Percentiles rank a stretch among this genome's conserved stretches.
These are phyloP conservation scores for Drosophila diplacantha DNA, from an alignment of 2,888 invertebrate genomes.

Conservation along the genomic window DNA sequence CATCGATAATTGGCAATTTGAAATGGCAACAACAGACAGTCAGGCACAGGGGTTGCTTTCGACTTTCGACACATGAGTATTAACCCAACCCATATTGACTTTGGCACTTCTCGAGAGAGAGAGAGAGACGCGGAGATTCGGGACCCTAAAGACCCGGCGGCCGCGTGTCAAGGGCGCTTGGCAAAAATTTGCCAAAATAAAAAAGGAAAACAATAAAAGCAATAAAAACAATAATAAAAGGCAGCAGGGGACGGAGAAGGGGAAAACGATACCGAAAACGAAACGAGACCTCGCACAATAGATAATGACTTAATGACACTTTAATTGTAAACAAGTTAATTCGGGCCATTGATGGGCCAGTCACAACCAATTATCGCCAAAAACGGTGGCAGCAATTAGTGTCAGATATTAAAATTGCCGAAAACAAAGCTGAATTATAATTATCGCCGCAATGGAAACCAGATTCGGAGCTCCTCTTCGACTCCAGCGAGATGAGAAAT, in stretches of 20 bases:
- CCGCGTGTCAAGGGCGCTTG: constrained; percentile 61
- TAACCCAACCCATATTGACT: constrained; percentile 33
- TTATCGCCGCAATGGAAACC: constrained; percentile 35
- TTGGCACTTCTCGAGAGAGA: constrained; percentile 36
- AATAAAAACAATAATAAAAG: constrained; percentile 34
- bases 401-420: constrained; percentile 54
- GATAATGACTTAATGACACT: constrained; percentile 70
- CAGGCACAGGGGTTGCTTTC: constrained; percentile 52
- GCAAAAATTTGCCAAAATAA: constrained; percentile 50
- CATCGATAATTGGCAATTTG: constrained; percentile 73
- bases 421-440: constrained; percentile 37
- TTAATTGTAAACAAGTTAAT: constrained; percentile 72
- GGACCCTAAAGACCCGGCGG: constrained; percentile 13
- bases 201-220: constrained; percentile 32
- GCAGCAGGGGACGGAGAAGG: not conserved
- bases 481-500: constrained; percentile 45
- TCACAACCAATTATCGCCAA: constrained; percentile 62
- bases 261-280: constrained; percentile 8
- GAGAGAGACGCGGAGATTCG: constrained; percentile 8
- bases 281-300: constrained; percentile 56
- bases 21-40: constrained; percentile 62
- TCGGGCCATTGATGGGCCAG: constrained; percentile 59
- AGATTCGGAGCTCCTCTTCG: constrained; percentile 33
- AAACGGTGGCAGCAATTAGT: constrained; percentile 69
- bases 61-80: constrained; percentile 52